Evolutionary conservation across 1,140 invertebrate genomes (phyloP), one percentile per base, ranked within the genome.

Genomic region (Ostrea denselamellosa): DNA sequence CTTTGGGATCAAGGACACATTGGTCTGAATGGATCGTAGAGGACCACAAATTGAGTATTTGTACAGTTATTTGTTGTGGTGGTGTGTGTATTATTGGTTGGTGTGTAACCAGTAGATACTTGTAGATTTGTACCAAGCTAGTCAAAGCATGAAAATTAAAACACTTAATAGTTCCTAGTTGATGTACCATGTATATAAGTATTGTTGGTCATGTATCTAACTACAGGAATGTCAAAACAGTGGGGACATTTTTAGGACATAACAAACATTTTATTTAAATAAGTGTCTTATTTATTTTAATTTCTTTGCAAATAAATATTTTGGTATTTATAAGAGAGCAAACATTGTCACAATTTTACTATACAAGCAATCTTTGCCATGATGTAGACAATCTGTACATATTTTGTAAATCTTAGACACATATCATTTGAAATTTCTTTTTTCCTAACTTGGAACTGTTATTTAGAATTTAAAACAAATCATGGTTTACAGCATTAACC

Each of bases 1-100:
- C 54, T 54, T 53, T 53, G 82, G 44, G 44, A 83, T 53, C 44
- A 83, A 54, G 44, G 82, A 83, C 82, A 83, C 82, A 22, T n/a
- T 83, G 10, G 82, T 83, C 19, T 83, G 22, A 83, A 77, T 25
- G 28, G 12, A 25, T 17, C 2, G 4, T 0, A 10, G 25, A 28
- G 22, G 28, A 12, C 12, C 22, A 25, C 12, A n/a, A 12, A 25
- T 25, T n/a, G 25, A 14, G 12, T 28, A 25, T 77, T 19, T 62
- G 9, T 34, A 77, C 68, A 34, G 25, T 77, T 77, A n/a, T 62
- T 62, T 62, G 68, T 77, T 14, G 22, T 34, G 25, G 9, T 34
- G 68, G 14, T 77, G 68, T 77, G 68, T 77, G 68, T 77, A n/a
- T 0, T 77, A 77, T 0, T 10, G 14, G 22, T 34, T 77, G 68